Evolutionary conservation across 2,113 vertebrate genomes (phyloP).

Genomic region (Sapajus apella): DNA sequence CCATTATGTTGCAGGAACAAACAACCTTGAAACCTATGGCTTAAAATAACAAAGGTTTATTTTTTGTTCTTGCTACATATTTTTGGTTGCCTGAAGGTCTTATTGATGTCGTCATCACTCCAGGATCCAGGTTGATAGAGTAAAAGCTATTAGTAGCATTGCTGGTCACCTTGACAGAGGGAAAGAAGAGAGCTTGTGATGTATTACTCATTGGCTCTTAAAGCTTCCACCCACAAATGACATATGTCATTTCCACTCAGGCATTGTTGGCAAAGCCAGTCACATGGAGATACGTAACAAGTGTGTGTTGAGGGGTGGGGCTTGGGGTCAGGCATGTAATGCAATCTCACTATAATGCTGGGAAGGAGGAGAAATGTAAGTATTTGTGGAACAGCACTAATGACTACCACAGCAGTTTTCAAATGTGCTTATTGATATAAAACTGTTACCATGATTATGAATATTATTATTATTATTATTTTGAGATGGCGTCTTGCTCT

Average conservation of each 20-base stretch:
- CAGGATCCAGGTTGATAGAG: not conserved
- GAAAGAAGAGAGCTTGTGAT: not conserved
- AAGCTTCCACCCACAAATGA: not conserved
- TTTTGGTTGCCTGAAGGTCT: constrained; percentile 21
- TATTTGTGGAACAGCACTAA: not conserved
- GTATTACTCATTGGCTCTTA: not conserved
- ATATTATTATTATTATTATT: not conserved
- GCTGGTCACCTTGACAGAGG: not conserved
- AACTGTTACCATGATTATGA: not conserved
- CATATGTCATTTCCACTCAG: not conserved
- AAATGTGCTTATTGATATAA: constrained; percentile 9
- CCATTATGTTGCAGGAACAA: not conserved
- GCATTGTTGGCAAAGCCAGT: not conserved
- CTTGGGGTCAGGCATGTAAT: not conserved
- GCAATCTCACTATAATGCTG: not conserved
- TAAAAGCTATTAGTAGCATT: not conserved
- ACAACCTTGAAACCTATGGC: not conserved
- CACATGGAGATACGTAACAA: not conserved
- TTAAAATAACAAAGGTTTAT: constrained; percentile 13
- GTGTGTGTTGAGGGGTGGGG: not conserved
- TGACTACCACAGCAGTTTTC: not conserved
- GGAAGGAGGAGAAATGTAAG: constrained; percentile 15
- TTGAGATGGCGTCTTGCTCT: too few relatives aligned
- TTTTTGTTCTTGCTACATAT: not conserved
- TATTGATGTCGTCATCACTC: not conserved